Percentiles rank a stretch among this genome's conserved stretches.
phyloP scores from a whole-genome alignment of 2,113 vertebrate genomes.

The Anolis sagrei region DNA sequence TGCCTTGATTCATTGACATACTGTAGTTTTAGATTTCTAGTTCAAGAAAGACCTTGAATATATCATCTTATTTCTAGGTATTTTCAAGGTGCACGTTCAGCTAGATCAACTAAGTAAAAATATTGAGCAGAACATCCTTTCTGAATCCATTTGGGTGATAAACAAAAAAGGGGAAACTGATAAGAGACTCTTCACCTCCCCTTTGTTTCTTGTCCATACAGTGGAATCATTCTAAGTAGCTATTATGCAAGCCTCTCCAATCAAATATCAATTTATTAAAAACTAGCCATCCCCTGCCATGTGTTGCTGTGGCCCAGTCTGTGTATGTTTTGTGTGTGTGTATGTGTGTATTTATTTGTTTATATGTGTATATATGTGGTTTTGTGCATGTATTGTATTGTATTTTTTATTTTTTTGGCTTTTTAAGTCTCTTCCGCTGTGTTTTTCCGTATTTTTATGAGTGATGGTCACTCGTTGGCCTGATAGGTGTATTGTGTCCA shows the following conservation, averaged over 20 bases:
- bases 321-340: no score
- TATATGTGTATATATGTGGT: no score
- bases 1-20: background rate
- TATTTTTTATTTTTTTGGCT: no score
- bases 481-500: no score
- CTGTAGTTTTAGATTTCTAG: background rate
- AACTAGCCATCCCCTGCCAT: no score
- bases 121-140: background rate
- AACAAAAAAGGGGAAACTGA: background rate
- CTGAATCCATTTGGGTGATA: background rate
- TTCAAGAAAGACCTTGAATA: background rate
- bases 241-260: background rate
- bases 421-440: no score
- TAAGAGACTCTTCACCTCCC: background rate
- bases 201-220: background rate
- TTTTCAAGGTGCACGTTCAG: background rate
- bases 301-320: no score
- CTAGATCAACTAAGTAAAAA: background rate
- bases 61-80: background rate
- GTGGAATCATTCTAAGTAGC: background rate
- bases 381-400: no score
- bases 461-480: no score
- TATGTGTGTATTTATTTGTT: no score
- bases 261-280: conserved; percentile 5
- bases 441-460: no score